These are phyloP conservation scores for Pseudolycoriella hygida DNA, from an alignment of 2,888 invertebrate genomes.

Conservation along the genomic window DNA sequence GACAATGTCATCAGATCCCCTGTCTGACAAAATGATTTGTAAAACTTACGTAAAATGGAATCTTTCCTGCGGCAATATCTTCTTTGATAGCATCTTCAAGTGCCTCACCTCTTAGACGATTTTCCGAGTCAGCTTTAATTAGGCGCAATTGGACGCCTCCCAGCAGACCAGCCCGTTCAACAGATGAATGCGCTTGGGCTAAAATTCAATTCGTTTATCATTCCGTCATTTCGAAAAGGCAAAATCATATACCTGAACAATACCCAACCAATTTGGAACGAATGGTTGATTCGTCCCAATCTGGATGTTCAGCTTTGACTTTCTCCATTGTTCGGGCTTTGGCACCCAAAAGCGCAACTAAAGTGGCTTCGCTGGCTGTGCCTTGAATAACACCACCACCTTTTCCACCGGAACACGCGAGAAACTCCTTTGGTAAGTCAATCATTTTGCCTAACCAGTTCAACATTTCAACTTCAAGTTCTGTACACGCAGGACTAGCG, in stretches of 20 bases:
- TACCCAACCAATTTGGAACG: slow-evolving; percentile 71
- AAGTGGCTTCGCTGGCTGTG: slow-evolving; percentile 86
- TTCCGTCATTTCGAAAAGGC: no score
- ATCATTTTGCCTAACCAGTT: slow-evolving; percentile 94
- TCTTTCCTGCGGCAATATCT: slow-evolving; percentile 74
- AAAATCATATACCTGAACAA: slow-evolving; percentile 44
- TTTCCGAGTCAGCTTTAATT: slow-evolving; percentile 52
- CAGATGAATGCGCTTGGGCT: slow-evolving; percentile 86
- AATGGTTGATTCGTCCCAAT: slow-evolving; percentile 54
- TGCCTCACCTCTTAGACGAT: slow-evolving; percentile 54
- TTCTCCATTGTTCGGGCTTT: slow-evolving; percentile 53
- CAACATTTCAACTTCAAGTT: slow-evolving; percentile 85
- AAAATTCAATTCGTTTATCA: slow-evolving; percentile 12
- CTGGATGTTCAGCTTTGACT: slow-evolving; percentile 51
- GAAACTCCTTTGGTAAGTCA: slow-evolving; percentile 66
- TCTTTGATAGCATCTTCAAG: slow-evolving; percentile 63
- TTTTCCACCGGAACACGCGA: slow-evolving; percentile 66
- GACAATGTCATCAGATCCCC: slow-evolving; percentile 6
- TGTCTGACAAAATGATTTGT: slow-evolving; percentile 9
- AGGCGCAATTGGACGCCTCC: slow-evolving; percentile 68
- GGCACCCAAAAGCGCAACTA: slow-evolving; percentile 83
- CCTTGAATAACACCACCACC: slow-evolving; percentile 86
- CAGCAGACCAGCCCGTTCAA: slow-evolving; percentile 78
- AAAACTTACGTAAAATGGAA: slow-evolving; percentile 82
- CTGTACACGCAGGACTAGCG: slow-evolving; percentile 89